These are phyloP conservation scores for Sebastes vulpes DNA, from an alignment of 2,797 vertebrate species.

Conservation along the genomic window DNA sequence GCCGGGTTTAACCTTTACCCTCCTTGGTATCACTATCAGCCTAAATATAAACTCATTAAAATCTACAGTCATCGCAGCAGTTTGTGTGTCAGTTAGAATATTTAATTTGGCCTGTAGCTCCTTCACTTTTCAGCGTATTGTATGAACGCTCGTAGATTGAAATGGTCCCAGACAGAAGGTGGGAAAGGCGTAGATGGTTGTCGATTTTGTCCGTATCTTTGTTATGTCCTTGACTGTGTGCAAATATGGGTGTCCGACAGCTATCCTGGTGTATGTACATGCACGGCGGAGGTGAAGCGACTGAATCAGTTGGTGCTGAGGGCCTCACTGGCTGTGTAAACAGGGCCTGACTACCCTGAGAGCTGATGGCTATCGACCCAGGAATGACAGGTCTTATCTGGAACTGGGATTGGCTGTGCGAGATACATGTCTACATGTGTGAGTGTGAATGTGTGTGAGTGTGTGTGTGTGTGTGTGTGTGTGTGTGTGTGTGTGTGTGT, in stretches of 20 bases:
- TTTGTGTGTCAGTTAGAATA: neutral
- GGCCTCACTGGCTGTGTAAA: constrained; percentile 71
- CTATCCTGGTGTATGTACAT: constrained; percentile 32
- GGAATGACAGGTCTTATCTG: constrained; percentile 74
- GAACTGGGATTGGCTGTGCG: constrained; percentile 2
- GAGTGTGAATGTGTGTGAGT: neutral
- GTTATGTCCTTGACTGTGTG: constrained; percentile 39
- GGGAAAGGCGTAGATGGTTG: constrained; percentile 35
- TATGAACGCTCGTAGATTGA: neutral
- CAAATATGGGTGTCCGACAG: constrained; percentile 42
- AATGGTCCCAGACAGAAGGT: neutral
- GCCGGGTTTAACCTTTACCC: constrained; percentile 2
- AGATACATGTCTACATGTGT: constrained; percentile 15
- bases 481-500: neutral
- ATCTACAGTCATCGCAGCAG: neutral
- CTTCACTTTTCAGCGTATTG: neutral
- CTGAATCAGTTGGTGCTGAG: constrained; percentile 44
- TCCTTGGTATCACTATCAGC: neutral
- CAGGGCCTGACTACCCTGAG: constrained; percentile 53
- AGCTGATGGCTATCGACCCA: constrained; percentile 67
- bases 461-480: neutral
- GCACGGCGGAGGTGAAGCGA: constrained; percentile 35
- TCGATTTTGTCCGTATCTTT: constrained; percentile 26
- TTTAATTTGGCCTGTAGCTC: neutral
- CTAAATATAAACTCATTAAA: constrained; percentile 7